phyloP scores from a whole-genome alignment of 2,888 invertebrate genomes.

The Shargacucullia verbasci region DNA sequence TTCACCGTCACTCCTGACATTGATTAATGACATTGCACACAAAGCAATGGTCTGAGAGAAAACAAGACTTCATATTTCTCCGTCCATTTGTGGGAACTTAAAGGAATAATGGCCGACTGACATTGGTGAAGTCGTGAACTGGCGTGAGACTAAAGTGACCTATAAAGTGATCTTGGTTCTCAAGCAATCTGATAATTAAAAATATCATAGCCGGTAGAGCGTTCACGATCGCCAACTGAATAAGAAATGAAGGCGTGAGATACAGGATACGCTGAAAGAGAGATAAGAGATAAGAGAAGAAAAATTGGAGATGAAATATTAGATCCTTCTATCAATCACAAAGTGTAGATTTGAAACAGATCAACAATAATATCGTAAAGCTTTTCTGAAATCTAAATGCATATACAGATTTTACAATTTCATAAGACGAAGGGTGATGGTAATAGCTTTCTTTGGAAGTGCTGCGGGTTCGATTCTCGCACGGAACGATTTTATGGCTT shows the following conservation, averaged over 20 bases:
- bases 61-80: constrained; percentile 31
- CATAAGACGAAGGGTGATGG: no score
- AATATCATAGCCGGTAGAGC: constrained; percentile 30
- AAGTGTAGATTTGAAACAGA: no score
- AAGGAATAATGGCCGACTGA: constrained; percentile 42
- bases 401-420: no score
- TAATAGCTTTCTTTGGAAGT: no score
- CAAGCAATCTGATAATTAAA: constrained; percentile 51
- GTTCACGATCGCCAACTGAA: constrained; percentile 35
- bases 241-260: constrained; percentile 32
- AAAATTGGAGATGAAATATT: no score
- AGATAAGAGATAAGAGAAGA: no score
- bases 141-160: constrained; percentile 50
- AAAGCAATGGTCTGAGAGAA: constrained; percentile 1
- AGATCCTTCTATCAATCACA: no score
- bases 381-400: no score
- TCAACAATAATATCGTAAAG: no score
- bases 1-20: constrained; percentile 17
- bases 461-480: no score
- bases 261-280: neutral
- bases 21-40: constrained; percentile 42
- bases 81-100: constrained; percentile 40
- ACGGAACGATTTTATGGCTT: no score
- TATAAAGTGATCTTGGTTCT: constrained; percentile 43
- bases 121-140: constrained; percentile 51